These are phyloP conservation scores for Syngnathus acus DNA, from an alignment of 2,797 vertebrate species.

Conservation along the genomic window DNA sequence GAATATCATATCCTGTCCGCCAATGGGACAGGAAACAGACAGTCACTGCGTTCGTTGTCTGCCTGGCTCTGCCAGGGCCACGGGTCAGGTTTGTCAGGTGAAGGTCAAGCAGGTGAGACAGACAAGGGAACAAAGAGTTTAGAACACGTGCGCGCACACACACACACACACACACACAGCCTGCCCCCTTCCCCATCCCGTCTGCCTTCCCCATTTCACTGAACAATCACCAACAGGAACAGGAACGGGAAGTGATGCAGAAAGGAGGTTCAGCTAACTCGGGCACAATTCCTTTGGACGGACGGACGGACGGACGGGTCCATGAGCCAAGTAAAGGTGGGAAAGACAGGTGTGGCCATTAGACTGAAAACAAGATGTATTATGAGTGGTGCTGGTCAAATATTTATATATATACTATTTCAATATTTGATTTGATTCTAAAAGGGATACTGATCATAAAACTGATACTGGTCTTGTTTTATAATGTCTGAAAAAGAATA, in stretches of 20 bases:
- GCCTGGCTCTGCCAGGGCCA: constrained; percentile 33
- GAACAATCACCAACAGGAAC: constrained; percentile 67
- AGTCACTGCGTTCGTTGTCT: constrained; percentile 28
- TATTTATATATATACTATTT: neutral
- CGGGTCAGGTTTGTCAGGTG: constrained; percentile 43
- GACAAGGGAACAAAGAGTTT: constrained; percentile 47
- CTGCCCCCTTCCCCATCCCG: constrained; percentile 28
- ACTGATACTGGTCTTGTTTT: neutral
- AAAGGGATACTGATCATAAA: neutral
- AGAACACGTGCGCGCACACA: no score
- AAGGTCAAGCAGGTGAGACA: constrained; percentile 53
- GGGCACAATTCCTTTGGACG: constrained; percentile 45
- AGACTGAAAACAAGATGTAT: constrained; percentile 38
- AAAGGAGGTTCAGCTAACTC: constrained; percentile 61
- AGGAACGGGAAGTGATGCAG: constrained; percentile 66
- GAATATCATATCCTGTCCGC: constrained; percentile 61
- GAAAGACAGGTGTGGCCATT: constrained; percentile 35
- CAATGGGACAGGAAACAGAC: constrained; percentile 46
- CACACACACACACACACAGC: no score
- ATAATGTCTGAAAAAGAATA: no score
- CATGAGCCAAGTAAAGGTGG: constrained; percentile 35
- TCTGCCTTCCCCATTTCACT: constrained; percentile 54
- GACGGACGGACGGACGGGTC: constrained; percentile 6
- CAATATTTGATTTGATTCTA: no score
- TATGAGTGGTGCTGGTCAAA: neutral